phyloP scores from a whole-genome alignment of 2,888 invertebrate genomes.

The Phragmatobia fuliginosa region DNA sequence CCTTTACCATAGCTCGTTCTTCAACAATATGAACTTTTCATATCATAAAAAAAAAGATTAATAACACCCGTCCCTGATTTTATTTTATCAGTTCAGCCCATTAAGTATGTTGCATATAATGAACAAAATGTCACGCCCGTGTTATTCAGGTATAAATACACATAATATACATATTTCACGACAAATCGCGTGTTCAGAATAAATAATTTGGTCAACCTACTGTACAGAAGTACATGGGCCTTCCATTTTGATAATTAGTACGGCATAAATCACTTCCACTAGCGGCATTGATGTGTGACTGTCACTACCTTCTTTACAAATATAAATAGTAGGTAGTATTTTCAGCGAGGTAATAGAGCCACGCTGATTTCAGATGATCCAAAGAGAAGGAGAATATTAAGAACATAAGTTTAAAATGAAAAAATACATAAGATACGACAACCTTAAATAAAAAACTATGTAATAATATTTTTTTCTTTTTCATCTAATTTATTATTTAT shows the following conservation, averaged over 20 bases:
- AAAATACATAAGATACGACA: too few relatives aligned
- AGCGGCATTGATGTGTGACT: not conserved
- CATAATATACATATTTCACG: conserved; percentile 30
- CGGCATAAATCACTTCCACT: not conserved
- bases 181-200: conserved; percentile 38
- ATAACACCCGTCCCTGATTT: conserved; percentile 12
- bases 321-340: too few relatives aligned
- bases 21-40: too few relatives aligned
- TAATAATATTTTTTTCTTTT: too few relatives aligned
- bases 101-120: conserved; percentile 22
- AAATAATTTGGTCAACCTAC: conserved; percentile 28
- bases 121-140: conserved; percentile 25
- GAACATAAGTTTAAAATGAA: too few relatives aligned
- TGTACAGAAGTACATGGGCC: conserved; percentile 25
- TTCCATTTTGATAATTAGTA: conserved; percentile 44
- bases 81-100: conserved; percentile 13
- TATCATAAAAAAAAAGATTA: too few relatives aligned
- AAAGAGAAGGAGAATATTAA: too few relatives aligned
- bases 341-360: too few relatives aligned
- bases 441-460: too few relatives aligned
- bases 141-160: conserved; percentile 15
- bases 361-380: too few relatives aligned
- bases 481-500: too few relatives aligned
- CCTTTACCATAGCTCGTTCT: too few relatives aligned
- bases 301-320: not conserved